phyloP scores from a whole-genome alignment of 2,113 vertebrate genomes.

The Daboia siamensis region DNA sequence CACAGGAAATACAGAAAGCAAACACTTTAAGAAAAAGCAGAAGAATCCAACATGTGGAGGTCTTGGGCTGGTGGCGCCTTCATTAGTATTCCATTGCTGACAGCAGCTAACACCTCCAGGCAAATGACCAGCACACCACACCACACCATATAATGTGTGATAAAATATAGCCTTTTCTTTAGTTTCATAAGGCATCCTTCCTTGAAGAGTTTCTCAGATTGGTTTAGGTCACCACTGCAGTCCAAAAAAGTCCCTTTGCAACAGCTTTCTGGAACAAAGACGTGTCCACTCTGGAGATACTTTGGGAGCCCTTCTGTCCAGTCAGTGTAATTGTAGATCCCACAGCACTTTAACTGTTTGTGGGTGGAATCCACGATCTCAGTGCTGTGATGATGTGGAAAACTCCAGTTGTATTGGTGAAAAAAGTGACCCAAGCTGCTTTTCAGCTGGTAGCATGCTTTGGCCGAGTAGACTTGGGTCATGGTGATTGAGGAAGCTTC shows the following conservation, averaged over 20 bases:
- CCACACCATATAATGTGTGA: not conserved
- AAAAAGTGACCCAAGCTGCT: not conserved
- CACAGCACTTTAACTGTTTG: conserved; percentile 45
- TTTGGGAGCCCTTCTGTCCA: conserved; percentile 10
- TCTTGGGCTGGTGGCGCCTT: not conserved
- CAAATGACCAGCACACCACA: not conserved
- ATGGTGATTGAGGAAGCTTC: conserved; percentile 34
- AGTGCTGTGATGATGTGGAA: not conserved
- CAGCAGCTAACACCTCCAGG: conserved; percentile 38
- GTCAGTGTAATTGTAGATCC: conserved; percentile 41
- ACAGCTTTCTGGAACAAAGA: conserved; percentile 33
- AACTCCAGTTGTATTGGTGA: not conserved
- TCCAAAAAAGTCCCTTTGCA: conserved; percentile 25
- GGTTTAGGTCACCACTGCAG: not conserved
- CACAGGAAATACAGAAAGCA: not conserved
- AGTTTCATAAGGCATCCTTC: conserved; percentile 48
- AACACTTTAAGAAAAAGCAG: not conserved
- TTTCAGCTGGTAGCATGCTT: conserved; percentile 6
- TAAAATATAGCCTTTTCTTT: not conserved
- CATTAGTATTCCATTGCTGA: conserved; percentile 50
- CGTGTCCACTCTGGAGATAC: accelerated
- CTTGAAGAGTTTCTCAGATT: conserved; percentile 28
- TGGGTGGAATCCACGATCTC: conserved; percentile 22
- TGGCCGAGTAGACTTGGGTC: not conserved
- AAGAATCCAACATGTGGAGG: conserved; percentile 28